Percentiles rank a stretch among this genome's conserved stretches.
These are phyloP conservation scores for Carabus problematicus DNA, from an alignment of 2,888 invertebrate species.

Conservation along the genomic window DNA sequence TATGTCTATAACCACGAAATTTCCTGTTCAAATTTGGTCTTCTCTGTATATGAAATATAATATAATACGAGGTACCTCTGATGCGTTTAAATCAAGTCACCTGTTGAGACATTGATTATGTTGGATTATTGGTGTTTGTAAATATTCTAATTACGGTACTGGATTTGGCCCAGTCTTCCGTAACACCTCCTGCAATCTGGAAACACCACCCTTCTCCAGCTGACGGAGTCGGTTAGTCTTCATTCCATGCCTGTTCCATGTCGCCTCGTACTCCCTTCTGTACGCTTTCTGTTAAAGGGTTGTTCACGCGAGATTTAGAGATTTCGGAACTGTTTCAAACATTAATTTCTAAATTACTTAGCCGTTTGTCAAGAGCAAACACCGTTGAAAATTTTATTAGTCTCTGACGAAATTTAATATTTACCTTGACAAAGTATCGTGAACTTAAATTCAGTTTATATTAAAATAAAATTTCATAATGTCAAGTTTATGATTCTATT, in stretches of 20 bases:
- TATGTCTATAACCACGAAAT: no score
- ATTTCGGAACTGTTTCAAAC: constrained; percentile 6
- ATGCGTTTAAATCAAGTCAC: no score
- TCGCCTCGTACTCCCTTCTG: no score
- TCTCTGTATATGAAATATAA: neutral
- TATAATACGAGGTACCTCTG: neutral
- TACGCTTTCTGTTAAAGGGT: no score
- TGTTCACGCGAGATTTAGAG: constrained; percentile 10
- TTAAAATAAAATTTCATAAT: constrained; percentile 24
- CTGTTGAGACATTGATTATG: no score
- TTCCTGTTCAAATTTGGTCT: neutral
- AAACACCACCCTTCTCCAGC: no score
- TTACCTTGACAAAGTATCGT: constrained; percentile 28
- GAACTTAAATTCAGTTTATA: constrained; percentile 15
- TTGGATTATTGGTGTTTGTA: no score
- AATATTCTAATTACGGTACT: no score
- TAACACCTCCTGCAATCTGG: no score
- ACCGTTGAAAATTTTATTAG: constrained; percentile 17
- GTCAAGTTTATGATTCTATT: constrained; percentile 18
- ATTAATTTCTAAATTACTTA: constrained; percentile 21
- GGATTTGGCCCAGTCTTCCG: no score
- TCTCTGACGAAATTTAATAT: constrained; percentile 26
- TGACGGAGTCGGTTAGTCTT: no score
- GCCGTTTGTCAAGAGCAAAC: constrained; percentile 11
- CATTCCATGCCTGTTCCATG: no score